Base-by-base conservation (phyloP, 2,888 invertebrate species). In the Callimorpha dominula region DNA sequence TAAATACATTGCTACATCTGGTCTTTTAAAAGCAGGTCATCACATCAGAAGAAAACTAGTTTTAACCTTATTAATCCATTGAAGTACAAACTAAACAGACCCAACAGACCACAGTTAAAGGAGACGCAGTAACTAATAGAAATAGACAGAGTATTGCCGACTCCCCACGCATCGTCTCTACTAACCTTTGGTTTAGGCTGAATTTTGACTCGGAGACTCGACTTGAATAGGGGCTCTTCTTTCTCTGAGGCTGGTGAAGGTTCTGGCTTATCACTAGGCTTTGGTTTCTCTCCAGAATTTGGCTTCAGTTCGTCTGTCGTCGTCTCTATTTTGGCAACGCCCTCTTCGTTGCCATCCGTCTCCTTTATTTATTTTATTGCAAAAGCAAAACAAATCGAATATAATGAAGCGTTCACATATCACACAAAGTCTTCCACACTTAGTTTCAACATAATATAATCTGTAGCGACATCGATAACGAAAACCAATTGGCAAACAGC, bases 231-330 rank as follows among this genome's bases (percentile, higher is more conserved):
- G 64, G 95, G 95, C 84, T 95, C 95, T 83, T 95, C 95, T 81
- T 93, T 95, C 74, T 95, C 95, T 20, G 92, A 89, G 57, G 89
- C 84, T 57, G 93, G 91, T 42, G 92, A 88, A 57, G 89, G 82
- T 75, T 89, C 92, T 54, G 88, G 85, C 71, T 83, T 83, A 81
- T 91, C 92, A 71, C 79, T 81, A 78, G 88, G 78, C 80, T 89
- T 90, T 76, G 87, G 76, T 87, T 90, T 92, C 81, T 91, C 92
- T 77, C 88, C 90, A 75, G 89, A 88, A 85, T 88, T 91, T 66
- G 95, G 95, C 91, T 93, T 95, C 88, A 95, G 88, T 89, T 95
- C 95, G 77, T 94, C 95, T 68, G 95, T 94, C 9, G 94, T 95
- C 40, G 95, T 94, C 84, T 95, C 95, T 86, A 95, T 94, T 91